Conservation (phyloP, 1,140 invertebrate species). For the Camponotus floridanus region DNA sequence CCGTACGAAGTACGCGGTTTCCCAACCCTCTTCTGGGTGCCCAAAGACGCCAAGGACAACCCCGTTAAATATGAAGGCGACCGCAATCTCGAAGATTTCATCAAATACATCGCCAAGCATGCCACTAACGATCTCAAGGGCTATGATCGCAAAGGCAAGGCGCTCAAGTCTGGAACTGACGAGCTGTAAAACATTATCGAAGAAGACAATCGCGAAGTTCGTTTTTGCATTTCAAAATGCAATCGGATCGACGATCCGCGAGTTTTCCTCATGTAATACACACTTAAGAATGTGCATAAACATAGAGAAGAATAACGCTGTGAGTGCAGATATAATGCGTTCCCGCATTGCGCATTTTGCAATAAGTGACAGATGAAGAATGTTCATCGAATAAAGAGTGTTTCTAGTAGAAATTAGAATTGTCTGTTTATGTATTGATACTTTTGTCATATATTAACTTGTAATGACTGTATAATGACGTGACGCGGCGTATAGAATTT, state of each 20-base stretch:
- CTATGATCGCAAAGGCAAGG: conserved; percentile 95
- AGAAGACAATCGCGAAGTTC: conserved; percentile 9
- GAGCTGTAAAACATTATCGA: conserved; percentile 87
- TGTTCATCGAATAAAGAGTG: conserved; percentile 12
- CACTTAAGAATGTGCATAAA: conserved; percentile 21
- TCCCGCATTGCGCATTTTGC: conserved; percentile 16
- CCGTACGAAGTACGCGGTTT: conserved; percentile 97
- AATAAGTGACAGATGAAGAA: conserved; percentile 37
- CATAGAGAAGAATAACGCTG: conserved; percentile 27
- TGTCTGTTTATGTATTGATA: conserved; percentile 61
- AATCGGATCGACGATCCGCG: conserved; percentile 1
- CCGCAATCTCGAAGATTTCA: conserved; percentile 97
- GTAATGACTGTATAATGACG: conserved; percentile 57
- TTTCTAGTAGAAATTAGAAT: conserved; percentile 47
- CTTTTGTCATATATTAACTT: conserved; percentile 66
- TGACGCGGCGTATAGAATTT: conserved; percentile 54
- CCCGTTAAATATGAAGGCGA: conserved; percentile 98
- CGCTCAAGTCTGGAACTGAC: conserved; percentile 89
- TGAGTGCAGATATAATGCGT: conserved; percentile 28
- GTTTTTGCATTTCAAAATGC: conserved; percentile 51
- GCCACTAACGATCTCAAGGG: conserved; percentile 95
- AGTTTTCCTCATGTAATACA: conserved; percentile 53
- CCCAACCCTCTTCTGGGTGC: conserved; percentile 98
- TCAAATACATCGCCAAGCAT: conserved; percentile 98
- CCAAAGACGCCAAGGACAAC: conserved; percentile 93